Percentiles rank a stretch among this genome's conserved stretches.
Conservation (phyloP, 1,140 invertebrate genomes). For the Papilio aristodemus region DNA sequence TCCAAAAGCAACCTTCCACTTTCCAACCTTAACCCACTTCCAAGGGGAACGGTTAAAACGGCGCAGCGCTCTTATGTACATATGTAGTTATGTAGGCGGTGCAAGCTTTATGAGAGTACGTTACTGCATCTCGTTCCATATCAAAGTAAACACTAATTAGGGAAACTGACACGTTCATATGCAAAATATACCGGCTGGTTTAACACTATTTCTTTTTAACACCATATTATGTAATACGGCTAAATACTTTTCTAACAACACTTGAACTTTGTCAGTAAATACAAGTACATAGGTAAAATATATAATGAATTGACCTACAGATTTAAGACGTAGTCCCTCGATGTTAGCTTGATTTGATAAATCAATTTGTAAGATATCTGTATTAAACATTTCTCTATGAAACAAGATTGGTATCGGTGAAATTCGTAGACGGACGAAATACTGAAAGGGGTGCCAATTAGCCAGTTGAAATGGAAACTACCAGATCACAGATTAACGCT, state of each 20-base stretch:
- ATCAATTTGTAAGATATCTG: not conserved
- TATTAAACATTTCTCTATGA: not conserved
- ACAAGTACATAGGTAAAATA: too few species aligned
- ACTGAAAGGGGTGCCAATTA: not conserved
- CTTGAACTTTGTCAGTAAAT: too few species aligned
- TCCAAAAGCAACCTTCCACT: not conserved
- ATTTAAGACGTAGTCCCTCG: too few species aligned
- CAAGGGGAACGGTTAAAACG: not conserved
- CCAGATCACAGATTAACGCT: not conserved
- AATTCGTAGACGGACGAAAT: not conserved
- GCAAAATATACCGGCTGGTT: not conserved
- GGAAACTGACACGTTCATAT: slow-evolving; percentile 11
- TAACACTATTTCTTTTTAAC: not conserved
- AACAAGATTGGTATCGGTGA: not conserved
- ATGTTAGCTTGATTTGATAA: too few species aligned
- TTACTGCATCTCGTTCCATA: slow-evolving; percentile 9
- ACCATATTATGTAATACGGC: too few species aligned
- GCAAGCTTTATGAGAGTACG: slow-evolving; percentile 6
- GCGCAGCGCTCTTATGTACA: not conserved
- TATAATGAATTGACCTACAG: too few species aligned
- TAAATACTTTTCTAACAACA: too few species aligned
- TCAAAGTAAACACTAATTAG: slow-evolving; percentile 18
- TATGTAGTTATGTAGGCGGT: slow-evolving; percentile 1
- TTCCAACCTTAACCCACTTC: not conserved
- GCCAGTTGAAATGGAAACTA: not conserved